Base-by-base conservation (phyloP, 2,113 vertebrate genomes). In the Etheostoma cragini region DNA sequence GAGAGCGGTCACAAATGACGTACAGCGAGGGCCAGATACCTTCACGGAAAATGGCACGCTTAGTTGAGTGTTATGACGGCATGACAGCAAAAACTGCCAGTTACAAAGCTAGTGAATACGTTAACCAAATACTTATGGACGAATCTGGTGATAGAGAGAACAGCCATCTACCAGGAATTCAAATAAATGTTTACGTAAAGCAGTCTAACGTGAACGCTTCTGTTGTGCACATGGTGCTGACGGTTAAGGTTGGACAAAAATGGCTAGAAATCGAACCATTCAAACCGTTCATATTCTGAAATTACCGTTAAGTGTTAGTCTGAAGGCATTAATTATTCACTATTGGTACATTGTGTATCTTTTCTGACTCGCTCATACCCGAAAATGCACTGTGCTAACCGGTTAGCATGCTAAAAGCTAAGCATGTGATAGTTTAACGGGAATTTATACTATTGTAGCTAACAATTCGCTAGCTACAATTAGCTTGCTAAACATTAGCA, bases 351-450 rank as follows among this genome's bases (percentile, higher is more conserved):
- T 50, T 2, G 16, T 1, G 19, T 22, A 15, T n/a, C 21, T 50
- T 74, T 46, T 8, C 2, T 5, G 4, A 30, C 2, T 2, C n/a
- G n/a, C 7, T 69, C 5, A n/a, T 16, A 30, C 4, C 26, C 17
- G 12, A n/a, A 76, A 57, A 64, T 33, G 76, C 80, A 46, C 15
- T 24, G 15, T 16, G 76, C 80, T 89, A 86, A 56, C 81, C 61
- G 57, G 64, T 79, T 93, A 91, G 88, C 91, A 88, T 78, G 90
- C 87, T 88, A 88, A 45, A 15, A 61, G 87, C 87, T 91, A 84
- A 83, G 61, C 90, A 88, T 86, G 89, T 72, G 81, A 70, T 49
- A 53, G 24, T 69, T 85, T 19, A 70, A 76, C 19, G 8, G 49
- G 56, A 46, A 45, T 71, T 52, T 21, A 38, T 16, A 21, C 12